A percentile compares a stretch with the other conserved stretches of the same genome.
These are phyloP conservation scores for Nomada ferruginata DNA, from an alignment of 2,888 invertebrate genomes.

Conservation along the genomic window DNA sequence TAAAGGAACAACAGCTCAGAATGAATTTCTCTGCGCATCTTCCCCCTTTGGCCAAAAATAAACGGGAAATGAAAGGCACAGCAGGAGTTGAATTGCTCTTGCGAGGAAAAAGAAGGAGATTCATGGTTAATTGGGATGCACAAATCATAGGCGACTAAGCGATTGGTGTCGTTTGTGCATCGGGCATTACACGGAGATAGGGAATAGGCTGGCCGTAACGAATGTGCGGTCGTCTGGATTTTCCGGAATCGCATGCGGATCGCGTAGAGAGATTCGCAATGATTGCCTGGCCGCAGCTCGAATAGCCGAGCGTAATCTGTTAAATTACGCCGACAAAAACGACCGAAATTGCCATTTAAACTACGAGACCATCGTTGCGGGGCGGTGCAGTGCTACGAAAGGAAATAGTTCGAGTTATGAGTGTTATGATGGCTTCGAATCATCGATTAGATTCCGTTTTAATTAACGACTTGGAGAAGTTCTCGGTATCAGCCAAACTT, in stretches of 20 bases:
- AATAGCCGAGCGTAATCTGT: conserved; percentile 31
- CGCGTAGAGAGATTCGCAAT: conserved; percentile 15
- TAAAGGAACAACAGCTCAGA: not conserved
- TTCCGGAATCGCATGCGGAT: conserved; percentile 19
- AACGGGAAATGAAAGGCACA: not conserved
- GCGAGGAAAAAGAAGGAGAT: not conserved
- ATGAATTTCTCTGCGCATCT: not conserved
- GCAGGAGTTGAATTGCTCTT: not conserved
- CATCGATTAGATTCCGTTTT: conserved; percentile 46
- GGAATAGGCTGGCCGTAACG: conserved; percentile 21
- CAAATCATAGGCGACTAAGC: not conserved
- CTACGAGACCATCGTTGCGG: conserved; percentile 35
- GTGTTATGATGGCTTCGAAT: conserved; percentile 46
- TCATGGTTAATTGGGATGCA: no score
- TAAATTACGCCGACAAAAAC: conserved; percentile 55
- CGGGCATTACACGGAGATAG: conserved; percentile 4
- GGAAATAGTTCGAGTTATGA: conserved; percentile 17
- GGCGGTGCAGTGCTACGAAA: not conserved
- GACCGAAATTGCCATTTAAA: conserved; percentile 47
- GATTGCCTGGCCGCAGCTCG: conserved; percentile 23
- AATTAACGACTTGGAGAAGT: conserved; percentile 55
- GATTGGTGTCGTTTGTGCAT: conserved; percentile 1
- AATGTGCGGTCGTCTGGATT: conserved; percentile 27
- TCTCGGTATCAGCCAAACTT: conserved; percentile 41
- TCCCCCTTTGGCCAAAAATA: no score